Percentiles rank a stretch among this genome's conserved stretches.
phyloP scores from a whole-genome alignment of 2,113 vertebrate species.

The Myxocyprinus asiaticus region DNA sequence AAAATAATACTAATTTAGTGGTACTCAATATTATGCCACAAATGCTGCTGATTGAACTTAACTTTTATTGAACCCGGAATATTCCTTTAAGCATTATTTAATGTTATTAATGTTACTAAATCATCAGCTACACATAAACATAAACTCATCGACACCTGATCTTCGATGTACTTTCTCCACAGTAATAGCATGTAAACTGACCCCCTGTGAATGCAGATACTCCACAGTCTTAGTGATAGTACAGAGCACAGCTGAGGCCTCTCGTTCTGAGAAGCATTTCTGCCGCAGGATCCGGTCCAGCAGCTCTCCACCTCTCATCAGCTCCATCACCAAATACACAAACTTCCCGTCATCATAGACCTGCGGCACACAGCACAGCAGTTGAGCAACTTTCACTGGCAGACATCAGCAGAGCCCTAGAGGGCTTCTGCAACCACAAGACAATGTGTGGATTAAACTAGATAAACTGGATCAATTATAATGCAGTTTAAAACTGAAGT shows the following conservation, averaged over 20 bases:
- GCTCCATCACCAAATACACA: constrained; percentile 90
- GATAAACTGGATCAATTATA: background rate
- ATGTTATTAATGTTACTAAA: too few relatives aligned
- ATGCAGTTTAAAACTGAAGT: background rate
- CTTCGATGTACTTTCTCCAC: too few relatives aligned
- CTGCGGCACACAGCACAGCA: constrained; percentile 65
- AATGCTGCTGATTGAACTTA: too few relatives aligned
- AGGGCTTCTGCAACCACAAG: background rate
- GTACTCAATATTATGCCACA: too few relatives aligned
- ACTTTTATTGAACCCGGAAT: too few relatives aligned
- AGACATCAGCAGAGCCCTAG: background rate
- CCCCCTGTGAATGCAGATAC: constrained; percentile 93
- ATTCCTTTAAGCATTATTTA: too few relatives aligned
- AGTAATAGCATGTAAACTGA: constrained; percentile 60
- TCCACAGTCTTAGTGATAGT: constrained; percentile 90
- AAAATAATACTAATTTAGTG: too few relatives aligned
- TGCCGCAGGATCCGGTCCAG: constrained; percentile 87
- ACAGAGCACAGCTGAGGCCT: constrained; percentile 88
- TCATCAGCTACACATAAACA: too few relatives aligned
- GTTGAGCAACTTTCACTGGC: background rate
- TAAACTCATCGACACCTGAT: too few relatives aligned
- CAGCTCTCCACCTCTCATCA: constrained; percentile 90
- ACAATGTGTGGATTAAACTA: background rate
- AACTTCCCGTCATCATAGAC: constrained; percentile 90
- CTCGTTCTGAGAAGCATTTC: constrained; percentile 87